Evolutionary conservation across 2,113 vertebrate genomes (phyloP), one percentile per base, ranked within the genome.

Genomic region (Neogobius melanostomus): DNA sequence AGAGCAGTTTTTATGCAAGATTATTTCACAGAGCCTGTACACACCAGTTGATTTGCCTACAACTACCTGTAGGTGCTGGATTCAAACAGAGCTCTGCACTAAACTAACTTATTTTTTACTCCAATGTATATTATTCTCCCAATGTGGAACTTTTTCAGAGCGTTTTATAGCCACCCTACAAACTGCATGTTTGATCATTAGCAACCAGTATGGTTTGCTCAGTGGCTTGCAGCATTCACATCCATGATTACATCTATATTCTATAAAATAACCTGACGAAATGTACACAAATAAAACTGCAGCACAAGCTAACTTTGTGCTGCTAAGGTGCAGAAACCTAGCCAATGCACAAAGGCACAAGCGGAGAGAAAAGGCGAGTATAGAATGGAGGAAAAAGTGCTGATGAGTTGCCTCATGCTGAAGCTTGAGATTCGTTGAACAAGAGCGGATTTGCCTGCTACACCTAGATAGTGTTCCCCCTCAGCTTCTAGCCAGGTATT

Each of bases 401-500:
- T 90, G 89, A 89, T 85, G 82, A 88, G 82, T 78, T 69, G 81
- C 75, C 77, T 84, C 50, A 73, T 77, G 76, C 74, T 52, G 87
- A 82, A 83, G 82, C 84, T 81, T 78, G 83, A 87, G 77, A 90
- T 72, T 83, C 76, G 71, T 78, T 64, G 68, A 89, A 90, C 89
- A 88, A 85, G 88, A 90, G 89, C 72, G 88, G 86, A 92, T 90
- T 91, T 91, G 91, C 91, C 90, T 92, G 91, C 90, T 89, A 84
- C 84, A 89, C 87, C 89, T 88, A 92, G 91, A 92, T 91, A 90
- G 91, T 90, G 87, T 64, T 67, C 74, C 83, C 71, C 70, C 80
- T 67, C 79, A 86, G 82, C 79, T 84, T 85, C 89, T 66, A 82
- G 84, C 84, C 92, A 94, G 92, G 93, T 93, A 92, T 91, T 89